A percentile compares a stretch with the other conserved stretches of the same genome.
phyloP scores from a whole-genome alignment of 1,140 invertebrate genomes.

The Ceratosolen fusciceps region DNA sequence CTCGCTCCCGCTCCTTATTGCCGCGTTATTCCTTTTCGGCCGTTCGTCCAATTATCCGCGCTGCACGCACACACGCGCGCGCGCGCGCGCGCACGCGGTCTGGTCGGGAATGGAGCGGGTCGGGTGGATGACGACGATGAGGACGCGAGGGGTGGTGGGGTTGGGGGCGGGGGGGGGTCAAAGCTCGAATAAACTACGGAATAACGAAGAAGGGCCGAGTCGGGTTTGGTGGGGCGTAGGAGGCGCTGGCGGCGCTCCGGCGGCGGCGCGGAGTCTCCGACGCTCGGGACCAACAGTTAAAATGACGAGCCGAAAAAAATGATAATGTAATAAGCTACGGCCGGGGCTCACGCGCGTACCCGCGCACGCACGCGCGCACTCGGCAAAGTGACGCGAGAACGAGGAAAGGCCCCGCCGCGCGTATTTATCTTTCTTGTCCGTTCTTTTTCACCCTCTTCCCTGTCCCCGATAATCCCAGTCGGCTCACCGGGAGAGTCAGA shows the following conservation, averaged over 20 bases:
- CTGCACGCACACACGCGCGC: slow-evolving; percentile 44
- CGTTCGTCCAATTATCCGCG: slow-evolving; percentile 53
- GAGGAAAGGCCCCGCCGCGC: slow-evolving; percentile 40
- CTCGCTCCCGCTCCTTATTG: slow-evolving; percentile 52
- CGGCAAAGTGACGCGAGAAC: slow-evolving; percentile 46
- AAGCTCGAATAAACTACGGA: slow-evolving; percentile 56
- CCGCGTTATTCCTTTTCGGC: slow-evolving; percentile 59
- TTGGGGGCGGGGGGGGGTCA: no score
- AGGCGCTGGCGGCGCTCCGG: not conserved
- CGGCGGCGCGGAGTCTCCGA: not conserved
- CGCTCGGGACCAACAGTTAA: slow-evolving; percentile 30
- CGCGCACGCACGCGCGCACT: not conserved
- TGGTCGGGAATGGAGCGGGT: no score
- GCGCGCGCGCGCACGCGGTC: no score
- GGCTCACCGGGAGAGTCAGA: no score
- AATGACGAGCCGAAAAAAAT: slow-evolving; percentile 50
- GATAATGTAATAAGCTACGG: slow-evolving; percentile 69
- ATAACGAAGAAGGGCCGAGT: slow-evolving; percentile 54
- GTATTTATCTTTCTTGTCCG: slow-evolving; percentile 68
- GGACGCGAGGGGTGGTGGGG: no score
- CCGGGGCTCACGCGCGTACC: slow-evolving; percentile 39
- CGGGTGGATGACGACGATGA: no score
- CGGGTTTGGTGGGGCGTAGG: not conserved
- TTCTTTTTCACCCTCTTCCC: not conserved
- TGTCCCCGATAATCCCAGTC: no score